Conservation (phyloP, 2,113 vertebrate species). For the Myanophis thanlyinensis region DNA sequence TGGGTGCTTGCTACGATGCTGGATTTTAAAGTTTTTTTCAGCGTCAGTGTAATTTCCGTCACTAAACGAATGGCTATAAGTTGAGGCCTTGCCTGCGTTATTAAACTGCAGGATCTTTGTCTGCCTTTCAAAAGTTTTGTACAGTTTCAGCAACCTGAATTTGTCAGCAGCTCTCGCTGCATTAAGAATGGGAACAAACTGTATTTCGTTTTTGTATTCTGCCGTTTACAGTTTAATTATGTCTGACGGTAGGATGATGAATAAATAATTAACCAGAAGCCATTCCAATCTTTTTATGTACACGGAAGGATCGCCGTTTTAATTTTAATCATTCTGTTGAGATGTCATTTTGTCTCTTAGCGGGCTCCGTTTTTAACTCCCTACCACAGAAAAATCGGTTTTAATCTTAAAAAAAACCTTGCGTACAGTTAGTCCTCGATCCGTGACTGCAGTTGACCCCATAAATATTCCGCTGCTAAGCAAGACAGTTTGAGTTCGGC, state of each 20-base stretch:
- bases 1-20: too few species aligned
- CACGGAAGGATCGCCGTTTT: neutral
- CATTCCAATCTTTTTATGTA: neutral
- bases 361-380: neutral
- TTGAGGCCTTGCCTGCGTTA: neutral
- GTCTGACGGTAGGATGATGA: neutral
- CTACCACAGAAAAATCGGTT: neutral
- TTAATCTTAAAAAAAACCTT: neutral
- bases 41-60: too few species aligned
- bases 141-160: neutral
- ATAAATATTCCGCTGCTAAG: neutral
- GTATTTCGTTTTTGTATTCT: neutral
- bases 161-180: neutral
- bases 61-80: too few species aligned
- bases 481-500: neutral
- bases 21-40: too few species aligned
- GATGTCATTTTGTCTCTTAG: neutral
- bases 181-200: too few species aligned
- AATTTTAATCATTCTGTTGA: neutral
- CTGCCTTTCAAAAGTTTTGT: too few species aligned
- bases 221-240: neutral
- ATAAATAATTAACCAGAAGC: neutral
- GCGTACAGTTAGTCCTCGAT: neutral
- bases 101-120: neutral
- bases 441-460: neutral